Evolutionary conservation across 2,888 invertebrate species (phyloP).

Genomic region (Catocala nupta): DNA sequence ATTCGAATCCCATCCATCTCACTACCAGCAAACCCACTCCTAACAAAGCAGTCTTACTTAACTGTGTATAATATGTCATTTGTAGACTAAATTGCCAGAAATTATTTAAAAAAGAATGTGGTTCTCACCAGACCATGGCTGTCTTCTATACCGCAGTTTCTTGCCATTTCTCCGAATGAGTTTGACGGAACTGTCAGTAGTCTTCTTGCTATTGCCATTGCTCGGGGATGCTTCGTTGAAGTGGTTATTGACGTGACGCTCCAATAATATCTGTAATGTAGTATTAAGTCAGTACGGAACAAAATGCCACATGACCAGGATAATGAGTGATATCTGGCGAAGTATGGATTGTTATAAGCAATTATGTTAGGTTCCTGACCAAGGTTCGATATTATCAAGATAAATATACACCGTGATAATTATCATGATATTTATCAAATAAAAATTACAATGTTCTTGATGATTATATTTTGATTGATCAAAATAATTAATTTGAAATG

Average conservation of each 20-base stretch:
- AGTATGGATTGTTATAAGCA: background rate
- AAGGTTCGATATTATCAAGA: background rate
- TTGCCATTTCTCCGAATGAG: constrained; percentile 95
- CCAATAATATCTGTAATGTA: constrained; percentile 90
- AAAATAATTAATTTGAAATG: no score
- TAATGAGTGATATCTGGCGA: background rate
- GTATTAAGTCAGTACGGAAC: constrained; percentile 21
- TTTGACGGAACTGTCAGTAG: constrained; percentile 91
- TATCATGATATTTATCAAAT: no score
- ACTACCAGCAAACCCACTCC: no score
- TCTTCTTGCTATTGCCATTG: constrained; percentile 89
- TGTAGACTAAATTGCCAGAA: no score
- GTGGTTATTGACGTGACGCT: constrained; percentile 97
- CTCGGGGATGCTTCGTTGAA: constrained; percentile 90
- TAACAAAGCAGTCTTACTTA: no score
- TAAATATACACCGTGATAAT: background rate
- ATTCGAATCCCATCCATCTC: no score
- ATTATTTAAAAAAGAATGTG: background rate
- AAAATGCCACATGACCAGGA: background rate
- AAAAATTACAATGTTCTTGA: no score
- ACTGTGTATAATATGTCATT: no score
- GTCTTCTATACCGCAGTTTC: constrained; percentile 94
- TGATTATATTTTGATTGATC: no score
- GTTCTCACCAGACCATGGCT: constrained; percentile 95
- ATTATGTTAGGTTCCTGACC: no score